phyloP scores from a whole-genome alignment of 1,140 invertebrate genomes.

The Dolichoris vasculosae region DNA sequence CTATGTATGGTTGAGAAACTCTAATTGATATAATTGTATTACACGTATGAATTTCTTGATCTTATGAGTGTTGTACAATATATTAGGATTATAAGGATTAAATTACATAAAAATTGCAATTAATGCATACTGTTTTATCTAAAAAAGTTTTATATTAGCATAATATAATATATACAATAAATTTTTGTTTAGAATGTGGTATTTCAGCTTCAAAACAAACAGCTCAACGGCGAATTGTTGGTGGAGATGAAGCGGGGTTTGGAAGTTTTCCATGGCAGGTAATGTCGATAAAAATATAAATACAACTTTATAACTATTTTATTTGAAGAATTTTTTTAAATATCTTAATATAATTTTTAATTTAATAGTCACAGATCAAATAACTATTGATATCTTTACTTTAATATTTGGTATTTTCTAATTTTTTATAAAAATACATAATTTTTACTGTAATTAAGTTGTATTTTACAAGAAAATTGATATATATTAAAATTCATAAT shows the following conservation, averaged over 20 bases:
- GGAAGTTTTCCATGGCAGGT: constrained; percentile 96
- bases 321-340: no score
- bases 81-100: not conserved
- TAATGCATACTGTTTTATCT: not conserved
- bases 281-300: constrained; percentile 47
- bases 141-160: not conserved
- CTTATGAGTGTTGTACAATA: constrained; percentile 4
- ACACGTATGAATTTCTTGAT: not conserved
- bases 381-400: no score
- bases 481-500: no score
- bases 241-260: constrained; percentile 94
- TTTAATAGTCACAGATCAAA: no score
- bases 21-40: constrained; percentile 4
- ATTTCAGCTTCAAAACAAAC: constrained; percentile 87
- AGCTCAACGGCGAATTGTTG: constrained; percentile 92
- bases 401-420: no score
- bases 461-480: no score
- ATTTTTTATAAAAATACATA: no score
- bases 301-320: no score
- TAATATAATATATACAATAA: not conserved
- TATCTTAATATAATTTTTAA: no score
- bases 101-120: not conserved
- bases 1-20: constrained; percentile 32
- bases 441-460: no score
- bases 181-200: constrained; percentile 81